Percentiles rank a stretch among this genome's conserved stretches.
Conservation (phyloP, 2,888 invertebrate species). For the Pammene aurita region DNA sequence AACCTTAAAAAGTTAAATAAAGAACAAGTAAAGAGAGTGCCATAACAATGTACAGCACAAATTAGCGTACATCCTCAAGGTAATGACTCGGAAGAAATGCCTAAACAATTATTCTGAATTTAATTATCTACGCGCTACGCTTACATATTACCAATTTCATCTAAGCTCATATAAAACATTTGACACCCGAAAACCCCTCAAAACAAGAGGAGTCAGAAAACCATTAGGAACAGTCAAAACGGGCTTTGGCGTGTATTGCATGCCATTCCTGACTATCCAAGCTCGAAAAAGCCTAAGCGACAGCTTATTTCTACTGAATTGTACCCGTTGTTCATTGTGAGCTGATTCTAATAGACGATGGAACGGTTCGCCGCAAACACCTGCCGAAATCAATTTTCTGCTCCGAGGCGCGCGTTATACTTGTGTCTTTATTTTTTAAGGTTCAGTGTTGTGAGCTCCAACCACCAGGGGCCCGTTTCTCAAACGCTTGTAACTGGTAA, state of each 20-base stretch:
- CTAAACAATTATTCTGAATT: too few species aligned
- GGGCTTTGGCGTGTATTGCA: conserved; percentile 20
- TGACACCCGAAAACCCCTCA: conserved; percentile 15
- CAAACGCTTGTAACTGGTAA: too few species aligned
- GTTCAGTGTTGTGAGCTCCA: too few species aligned
- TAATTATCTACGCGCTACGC: too few species aligned
- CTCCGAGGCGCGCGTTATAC: conserved; percentile 29
- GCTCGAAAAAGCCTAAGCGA: not conserved
- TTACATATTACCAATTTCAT: not conserved
- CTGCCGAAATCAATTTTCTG: conserved; percentile 41
- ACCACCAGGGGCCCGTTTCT: too few species aligned
- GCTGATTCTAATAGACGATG: conserved; percentile 23
- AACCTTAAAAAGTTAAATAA: too few species aligned
- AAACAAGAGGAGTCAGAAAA: conserved; percentile 31
- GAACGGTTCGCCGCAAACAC: conserved; percentile 33
- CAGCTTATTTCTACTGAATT: not conserved
- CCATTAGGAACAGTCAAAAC: conserved; percentile 36
- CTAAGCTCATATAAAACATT: conserved; percentile 14
- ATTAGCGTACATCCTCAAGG: too few species aligned
- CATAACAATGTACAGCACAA: too few species aligned
- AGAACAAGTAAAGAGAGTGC: too few species aligned
- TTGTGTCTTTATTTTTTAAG: conserved; percentile 28
- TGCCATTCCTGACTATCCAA: not conserved
- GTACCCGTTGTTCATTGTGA: not conserved
- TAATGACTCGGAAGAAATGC: too few species aligned